Evolutionary conservation across 1,140 invertebrate species (phyloP).

Genomic region (Nasonia vitripennis): DNA sequence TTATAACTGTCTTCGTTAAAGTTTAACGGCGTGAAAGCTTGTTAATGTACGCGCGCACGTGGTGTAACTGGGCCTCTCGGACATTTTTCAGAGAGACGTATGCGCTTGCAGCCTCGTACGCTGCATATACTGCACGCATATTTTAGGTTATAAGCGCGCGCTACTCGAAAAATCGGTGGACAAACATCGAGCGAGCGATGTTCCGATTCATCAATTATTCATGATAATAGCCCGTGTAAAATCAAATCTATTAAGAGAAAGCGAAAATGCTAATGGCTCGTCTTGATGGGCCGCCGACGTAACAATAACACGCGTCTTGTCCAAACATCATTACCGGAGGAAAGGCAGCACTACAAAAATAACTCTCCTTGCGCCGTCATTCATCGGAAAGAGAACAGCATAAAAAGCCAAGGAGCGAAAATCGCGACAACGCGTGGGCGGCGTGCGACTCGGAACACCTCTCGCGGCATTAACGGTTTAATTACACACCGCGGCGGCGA

Average conservation of each 20-base stretch:
- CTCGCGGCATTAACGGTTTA: constrained; percentile 42
- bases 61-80: neutral
- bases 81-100: neutral
- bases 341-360: constrained; percentile 9
- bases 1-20: constrained; percentile 32
- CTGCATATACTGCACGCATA: neutral
- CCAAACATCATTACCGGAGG: constrained; percentile 28
- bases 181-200: neutral
- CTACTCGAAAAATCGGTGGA: neutral
- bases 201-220: constrained; percentile 34
- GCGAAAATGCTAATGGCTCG: constrained; percentile 15
- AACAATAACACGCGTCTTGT: constrained; percentile 28
- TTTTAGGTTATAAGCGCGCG: neutral
- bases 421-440: neutral
- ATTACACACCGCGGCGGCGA: constrained; percentile 9
- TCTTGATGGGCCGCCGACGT: neutral
- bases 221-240: constrained; percentile 24
- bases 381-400: neutral
- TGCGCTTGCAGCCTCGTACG: neutral
- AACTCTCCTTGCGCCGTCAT: neutral
- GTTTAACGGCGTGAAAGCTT: constrained; percentile 6
- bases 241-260: constrained; percentile 28
- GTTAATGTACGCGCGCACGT: neutral
- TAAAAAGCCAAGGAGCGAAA: neutral
- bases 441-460: constrained; percentile 33